A percentile compares a stretch with the other conserved stretches of the same genome.
These are phyloP conservation scores for Erethizon dorsatum DNA, from an alignment of 2,797 vertebrate genomes.

Conservation along the genomic window DNA sequence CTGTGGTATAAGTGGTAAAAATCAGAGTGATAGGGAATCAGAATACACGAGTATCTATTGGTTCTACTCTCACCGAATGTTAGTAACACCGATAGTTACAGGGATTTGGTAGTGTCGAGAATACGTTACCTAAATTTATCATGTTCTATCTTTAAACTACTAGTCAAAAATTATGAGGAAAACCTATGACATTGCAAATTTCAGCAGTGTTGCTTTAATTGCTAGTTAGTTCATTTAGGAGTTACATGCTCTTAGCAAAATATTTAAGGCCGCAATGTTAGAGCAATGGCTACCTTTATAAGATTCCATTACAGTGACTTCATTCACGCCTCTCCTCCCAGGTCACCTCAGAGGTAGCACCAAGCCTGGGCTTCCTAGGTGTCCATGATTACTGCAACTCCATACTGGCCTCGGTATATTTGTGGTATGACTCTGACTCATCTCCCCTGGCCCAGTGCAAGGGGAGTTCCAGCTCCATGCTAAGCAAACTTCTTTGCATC, in stretches of 20 bases:
- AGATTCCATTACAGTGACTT: background rate
- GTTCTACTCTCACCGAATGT: background rate
- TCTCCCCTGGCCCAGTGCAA: background rate
- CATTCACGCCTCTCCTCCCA: background rate
- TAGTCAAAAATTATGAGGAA: constrained; percentile 16
- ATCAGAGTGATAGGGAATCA: background rate
- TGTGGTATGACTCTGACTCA: background rate
- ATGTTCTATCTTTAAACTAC: constrained; percentile 17
- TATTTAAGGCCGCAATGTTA: background rate
- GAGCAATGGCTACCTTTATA: background rate
- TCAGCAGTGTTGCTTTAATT: background rate
- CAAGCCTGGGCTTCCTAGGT: background rate
- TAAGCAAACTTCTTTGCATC: background rate
- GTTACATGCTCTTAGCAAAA: background rate
- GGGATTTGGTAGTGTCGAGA: background rate
- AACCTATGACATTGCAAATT: background rate
- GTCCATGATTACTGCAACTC: background rate
- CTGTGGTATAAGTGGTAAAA: background rate
- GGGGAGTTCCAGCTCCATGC: background rate
- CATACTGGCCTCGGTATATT: background rate
- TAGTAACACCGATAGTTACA: background rate
- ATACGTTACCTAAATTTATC: background rate
- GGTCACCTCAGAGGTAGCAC: background rate
- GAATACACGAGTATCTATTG: background rate
- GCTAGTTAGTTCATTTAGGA: background rate